These are phyloP conservation scores for Diarsia dahlii DNA, from an alignment of 2,888 invertebrate species.

Conservation along the genomic window DNA sequence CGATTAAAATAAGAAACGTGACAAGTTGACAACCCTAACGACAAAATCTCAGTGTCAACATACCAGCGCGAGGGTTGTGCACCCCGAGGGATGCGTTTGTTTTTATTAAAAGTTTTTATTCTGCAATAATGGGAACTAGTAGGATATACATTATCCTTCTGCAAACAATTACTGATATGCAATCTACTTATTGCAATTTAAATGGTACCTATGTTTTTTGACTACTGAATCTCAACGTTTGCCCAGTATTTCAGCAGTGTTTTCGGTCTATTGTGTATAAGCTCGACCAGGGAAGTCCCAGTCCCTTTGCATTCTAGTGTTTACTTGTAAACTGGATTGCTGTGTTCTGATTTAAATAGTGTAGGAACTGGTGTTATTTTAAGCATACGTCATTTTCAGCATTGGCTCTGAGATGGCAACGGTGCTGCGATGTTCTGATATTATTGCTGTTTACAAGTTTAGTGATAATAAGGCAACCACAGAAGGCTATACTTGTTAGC, in stretches of 20 bases:
- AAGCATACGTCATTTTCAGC: neutral
- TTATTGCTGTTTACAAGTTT: neutral
- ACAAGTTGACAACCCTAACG: constrained; percentile 71
- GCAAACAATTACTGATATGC: constrained; percentile 43
- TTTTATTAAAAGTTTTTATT: constrained; percentile 88
- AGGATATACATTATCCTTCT: constrained; percentile 44
- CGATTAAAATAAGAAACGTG: too few relatives aligned
- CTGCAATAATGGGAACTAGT: constrained; percentile 74
- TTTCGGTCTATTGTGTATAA: too few relatives aligned
- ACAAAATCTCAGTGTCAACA: constrained; percentile 84
- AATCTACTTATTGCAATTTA: constrained; percentile 15
- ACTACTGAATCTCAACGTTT: too few relatives aligned
- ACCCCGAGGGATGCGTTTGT: constrained; percentile 84
- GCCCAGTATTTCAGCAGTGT: too few relatives aligned
- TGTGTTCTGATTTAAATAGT: neutral
- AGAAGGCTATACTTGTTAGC: neutral
- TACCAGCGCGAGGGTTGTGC: constrained; percentile 72
- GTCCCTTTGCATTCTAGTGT: too few relatives aligned
- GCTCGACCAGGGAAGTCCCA: neutral
- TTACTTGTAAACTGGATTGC: too few relatives aligned
- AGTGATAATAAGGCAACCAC: neutral
- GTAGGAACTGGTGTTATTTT: neutral
- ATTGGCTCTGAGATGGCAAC: neutral
- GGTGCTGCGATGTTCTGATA: neutral
- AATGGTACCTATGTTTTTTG: neutral